phyloP scores from a whole-genome alignment of 2,113 vertebrate genomes.

The Taxidea taxus region DNA sequence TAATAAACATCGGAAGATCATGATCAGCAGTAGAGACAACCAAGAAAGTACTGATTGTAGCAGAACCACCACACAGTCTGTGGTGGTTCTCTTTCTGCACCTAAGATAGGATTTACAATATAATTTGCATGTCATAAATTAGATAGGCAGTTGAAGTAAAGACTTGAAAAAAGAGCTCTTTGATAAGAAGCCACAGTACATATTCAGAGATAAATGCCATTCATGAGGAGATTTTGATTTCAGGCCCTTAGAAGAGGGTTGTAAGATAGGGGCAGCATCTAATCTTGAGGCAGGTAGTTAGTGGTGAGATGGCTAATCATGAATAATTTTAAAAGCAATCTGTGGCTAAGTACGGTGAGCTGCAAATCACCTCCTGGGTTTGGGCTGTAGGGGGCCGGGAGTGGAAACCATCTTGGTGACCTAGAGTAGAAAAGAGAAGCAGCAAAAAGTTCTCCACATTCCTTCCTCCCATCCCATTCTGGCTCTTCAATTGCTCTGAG shows the following conservation, averaged over 20 bases:
- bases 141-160: background rate
- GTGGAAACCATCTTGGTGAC: background rate
- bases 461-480: background rate
- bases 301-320: background rate
- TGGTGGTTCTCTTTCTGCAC: background rate
- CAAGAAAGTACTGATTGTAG: background rate
- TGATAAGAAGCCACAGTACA: background rate
- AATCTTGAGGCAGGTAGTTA: slow-evolving; percentile 42
- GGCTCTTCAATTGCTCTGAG: background rate
- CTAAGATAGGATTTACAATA: background rate
- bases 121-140: background rate
- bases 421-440: background rate
- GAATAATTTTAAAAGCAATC: slow-evolving; percentile 24
- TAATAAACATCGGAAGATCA: background rate
- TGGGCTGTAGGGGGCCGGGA: background rate
- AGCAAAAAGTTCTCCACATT: background rate
- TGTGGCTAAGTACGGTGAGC: background rate
- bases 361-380: background rate
- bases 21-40: background rate
- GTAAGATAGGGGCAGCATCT: background rate
- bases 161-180: background rate
- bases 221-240: slow-evolving; percentile 17
- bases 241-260: background rate
- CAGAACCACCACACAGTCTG: background rate
- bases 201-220: background rate